Base-by-base conservation (phyloP, 2,888 invertebrate species). In the Acrocyrtus sp. region DNA sequence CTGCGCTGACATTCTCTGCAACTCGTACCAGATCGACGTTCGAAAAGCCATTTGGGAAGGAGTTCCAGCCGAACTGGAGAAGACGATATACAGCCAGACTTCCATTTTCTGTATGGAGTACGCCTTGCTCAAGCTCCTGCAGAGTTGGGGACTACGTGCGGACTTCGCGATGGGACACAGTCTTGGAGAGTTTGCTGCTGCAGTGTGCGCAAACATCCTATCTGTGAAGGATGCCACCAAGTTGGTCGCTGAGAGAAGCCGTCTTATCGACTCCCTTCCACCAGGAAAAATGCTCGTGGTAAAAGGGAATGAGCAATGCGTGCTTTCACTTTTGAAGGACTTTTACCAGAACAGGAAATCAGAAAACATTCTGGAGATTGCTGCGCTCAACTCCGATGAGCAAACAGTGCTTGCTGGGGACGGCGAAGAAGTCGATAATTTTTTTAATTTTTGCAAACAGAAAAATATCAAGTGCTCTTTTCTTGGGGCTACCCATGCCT, bases 401-500 rank as follows among this genome's bases (percentile, higher is more conserved):
- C 57, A 72, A 51, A 51, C 51, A 12, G 65, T 66, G 17, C 41
- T 65, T 5, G 58, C 72, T 5, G 65, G 72, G 15, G 12, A 29
- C 5, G 17, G 12, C 1, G 53, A 34, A 3, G 24, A 34, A 0
- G 21, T 66, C 4, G 47, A 53, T 45, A n/a, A 10, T 21, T 72
- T 63, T 45, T 34, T 27, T 41, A 24, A 1, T 2, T 15, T 43
- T 53, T 1, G 58, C 41, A 17, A 47, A 8, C 15, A 22, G 19
- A 15, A 21, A 6, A 1, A 26, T 45, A 22, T 26, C 47, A 68
- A 65, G 41, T 43, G 62, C 0, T 51, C 56, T 15, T 22, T 56
- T 15, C 17, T 76, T 29, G 58, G 45, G 10, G 45, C 76, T 4
- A 56, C 73, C 1, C 73, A 73, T 51, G 73, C 73, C 3, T 76